Conservation (phyloP, 2,888 invertebrate species). For the Caenorhabditis sp. region DNA sequence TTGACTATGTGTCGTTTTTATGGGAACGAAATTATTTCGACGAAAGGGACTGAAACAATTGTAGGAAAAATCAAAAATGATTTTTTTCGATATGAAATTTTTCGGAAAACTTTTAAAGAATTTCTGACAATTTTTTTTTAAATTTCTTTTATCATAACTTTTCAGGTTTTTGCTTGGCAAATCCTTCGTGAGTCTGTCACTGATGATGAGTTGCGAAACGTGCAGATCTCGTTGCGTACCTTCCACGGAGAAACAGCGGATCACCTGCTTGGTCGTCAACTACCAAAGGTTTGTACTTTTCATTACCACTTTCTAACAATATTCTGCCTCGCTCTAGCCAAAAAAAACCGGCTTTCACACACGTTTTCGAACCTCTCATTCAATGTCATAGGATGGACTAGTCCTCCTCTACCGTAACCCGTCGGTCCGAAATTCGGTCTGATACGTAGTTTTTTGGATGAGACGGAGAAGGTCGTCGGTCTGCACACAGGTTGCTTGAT, state of each 20-base stretch:
- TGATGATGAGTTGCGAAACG: conserved; percentile 81
- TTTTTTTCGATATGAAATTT: too few relatives aligned
- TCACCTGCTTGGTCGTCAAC: conserved; percentile 79
- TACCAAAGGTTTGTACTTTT: conserved; percentile 77
- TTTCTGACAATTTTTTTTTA: too few relatives aligned
- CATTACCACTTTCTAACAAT: conserved; percentile 23
- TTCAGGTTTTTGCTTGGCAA: conserved; percentile 82
- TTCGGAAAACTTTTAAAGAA: too few relatives aligned
- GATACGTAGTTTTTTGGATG: conserved; percentile 45
- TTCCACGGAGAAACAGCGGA: conserved; percentile 82
- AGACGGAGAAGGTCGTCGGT: conserved; percentile 51
- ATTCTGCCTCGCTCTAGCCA: background rate
- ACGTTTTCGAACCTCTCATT: conserved; percentile 23
- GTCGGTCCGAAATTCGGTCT: conserved; percentile 13
- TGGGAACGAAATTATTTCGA: conserved; percentile 18
- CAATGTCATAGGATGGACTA: conserved; percentile 11
- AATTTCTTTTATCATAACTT: too few relatives aligned
- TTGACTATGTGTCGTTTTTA: conserved; percentile 58
- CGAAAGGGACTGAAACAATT: too few relatives aligned
- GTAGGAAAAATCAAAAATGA: too few relatives aligned
- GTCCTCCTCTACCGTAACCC: conserved; percentile 33
- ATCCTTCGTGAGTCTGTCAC: conserved; percentile 82
- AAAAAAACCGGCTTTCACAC: conserved; percentile 52
- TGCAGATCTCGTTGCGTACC: conserved; percentile 81
- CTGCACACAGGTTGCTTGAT: conserved; percentile 64